phyloP scores from a whole-genome alignment of 2,113 vertebrate species.

The Oreochromis tanganicae region DNA sequence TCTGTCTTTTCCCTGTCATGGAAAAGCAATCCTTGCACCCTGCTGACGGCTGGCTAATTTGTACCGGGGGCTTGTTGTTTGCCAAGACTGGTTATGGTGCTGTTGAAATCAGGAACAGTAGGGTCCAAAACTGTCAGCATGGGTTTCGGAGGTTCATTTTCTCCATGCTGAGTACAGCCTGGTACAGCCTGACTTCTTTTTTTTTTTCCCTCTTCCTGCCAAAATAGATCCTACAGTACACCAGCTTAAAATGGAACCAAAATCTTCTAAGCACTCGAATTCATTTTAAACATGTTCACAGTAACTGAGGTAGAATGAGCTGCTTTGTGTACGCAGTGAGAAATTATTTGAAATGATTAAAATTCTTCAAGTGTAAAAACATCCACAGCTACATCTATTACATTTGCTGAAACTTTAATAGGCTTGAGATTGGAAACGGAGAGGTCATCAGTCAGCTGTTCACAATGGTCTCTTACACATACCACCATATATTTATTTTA shows the following conservation, averaged over 20 bases:
- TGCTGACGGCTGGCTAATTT: conserved; percentile 60
- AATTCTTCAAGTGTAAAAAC: conserved; percentile 3
- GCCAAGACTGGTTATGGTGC: conserved; percentile 60
- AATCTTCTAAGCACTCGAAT: neutral
- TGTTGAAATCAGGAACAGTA: conserved; percentile 63
- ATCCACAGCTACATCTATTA: neutral
- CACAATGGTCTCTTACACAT: conserved; percentile 6
- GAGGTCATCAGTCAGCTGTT: conserved; percentile 22
- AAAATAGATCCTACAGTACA: conserved; percentile 24
- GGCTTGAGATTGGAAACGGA: conserved; percentile 8
- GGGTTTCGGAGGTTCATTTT: conserved; percentile 68
- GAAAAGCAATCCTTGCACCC: conserved; percentile 45
- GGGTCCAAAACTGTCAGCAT: conserved; percentile 66
- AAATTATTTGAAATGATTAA: conserved; percentile 12
- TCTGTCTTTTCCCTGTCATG: conserved; percentile 33
- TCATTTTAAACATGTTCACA: neutral
- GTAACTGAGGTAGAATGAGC: neutral
- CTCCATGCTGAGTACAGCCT: conserved; percentile 70
- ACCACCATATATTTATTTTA: neutral
- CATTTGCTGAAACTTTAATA: conserved; percentile 8
- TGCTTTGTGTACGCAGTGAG: neutral
- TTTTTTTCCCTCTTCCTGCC: neutral
- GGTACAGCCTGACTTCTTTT: conserved; percentile 26
- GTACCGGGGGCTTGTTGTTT: conserved; percentile 53
- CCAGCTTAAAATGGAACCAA: neutral